phyloP scores from a whole-genome alignment of 2,797 vertebrate species.

The Tenualosa thibaudeaui region DNA sequence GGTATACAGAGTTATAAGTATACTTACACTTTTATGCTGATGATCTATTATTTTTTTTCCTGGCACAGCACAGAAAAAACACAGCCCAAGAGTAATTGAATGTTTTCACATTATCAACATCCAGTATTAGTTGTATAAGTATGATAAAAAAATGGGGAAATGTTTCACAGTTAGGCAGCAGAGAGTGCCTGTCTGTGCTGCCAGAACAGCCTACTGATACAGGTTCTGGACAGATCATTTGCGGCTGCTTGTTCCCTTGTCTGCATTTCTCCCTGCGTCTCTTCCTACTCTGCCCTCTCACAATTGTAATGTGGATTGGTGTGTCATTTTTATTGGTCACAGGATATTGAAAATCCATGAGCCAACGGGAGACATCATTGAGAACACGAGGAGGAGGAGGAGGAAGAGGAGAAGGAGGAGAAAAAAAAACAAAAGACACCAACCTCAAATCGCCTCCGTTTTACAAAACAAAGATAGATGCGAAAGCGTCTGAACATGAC shows the following conservation, averaged over 20 bases:
- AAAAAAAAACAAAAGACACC: slow-evolving; percentile 53
- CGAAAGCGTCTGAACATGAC: slow-evolving; percentile 39
- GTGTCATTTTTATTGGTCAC: slow-evolving; percentile 62
- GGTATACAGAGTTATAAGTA: background rate
- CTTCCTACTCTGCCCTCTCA: slow-evolving; percentile 46
- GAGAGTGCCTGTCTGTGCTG: slow-evolving; percentile 22
- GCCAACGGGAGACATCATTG: slow-evolving; percentile 21
- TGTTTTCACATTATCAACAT: background rate
- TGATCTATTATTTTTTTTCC: background rate
- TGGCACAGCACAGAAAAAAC: background rate
- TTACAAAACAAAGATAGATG: slow-evolving; percentile 3
- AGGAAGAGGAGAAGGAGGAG: slow-evolving; percentile 37
- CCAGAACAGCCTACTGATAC: slow-evolving; percentile 45
- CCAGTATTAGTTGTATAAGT: background rate
- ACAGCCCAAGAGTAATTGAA: background rate
- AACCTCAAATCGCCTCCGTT: slow-evolving; percentile 38
- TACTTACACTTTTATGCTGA: background rate
- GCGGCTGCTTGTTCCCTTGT: slow-evolving; percentile 28
- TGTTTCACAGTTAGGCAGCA: slow-evolving; percentile 3
- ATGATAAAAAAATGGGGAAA: background rate
- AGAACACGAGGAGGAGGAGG: slow-evolving; percentile 20
- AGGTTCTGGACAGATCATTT: slow-evolving; percentile 54
- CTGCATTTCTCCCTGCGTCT: slow-evolving; percentile 39
- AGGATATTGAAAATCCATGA: slow-evolving; percentile 56
- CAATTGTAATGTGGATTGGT: slow-evolving; percentile 52